Base-by-base conservation (phyloP, 37 sponge, comb jelly and placozoan species). In the Cliona cf. orientalis region DNA sequence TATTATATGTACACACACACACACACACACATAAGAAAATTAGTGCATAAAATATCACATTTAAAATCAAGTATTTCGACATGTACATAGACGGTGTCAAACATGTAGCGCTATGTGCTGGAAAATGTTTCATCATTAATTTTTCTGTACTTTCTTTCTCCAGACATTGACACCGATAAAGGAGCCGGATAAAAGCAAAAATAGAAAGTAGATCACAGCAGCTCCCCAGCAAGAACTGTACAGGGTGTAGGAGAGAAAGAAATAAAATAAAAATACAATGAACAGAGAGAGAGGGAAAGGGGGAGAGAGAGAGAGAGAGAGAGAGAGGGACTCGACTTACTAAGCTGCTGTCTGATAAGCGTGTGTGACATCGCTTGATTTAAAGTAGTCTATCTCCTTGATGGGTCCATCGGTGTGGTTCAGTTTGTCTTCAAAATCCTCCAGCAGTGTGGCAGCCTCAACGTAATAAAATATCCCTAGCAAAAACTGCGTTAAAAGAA, bases 371-470 rank as follows among this genome's bases (percentile, higher is more conserved):
- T 66, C 84, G 2, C 56, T 58, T 2, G 37, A 3, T 14, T 26
- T 23, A 40, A 40, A 72, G 1, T 45, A 39, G 11, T 58, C 59
- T 0, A 72, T 38, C 1, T 63, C 58, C 23, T 19, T 14, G 1
- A 75, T 33, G 25, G 73, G 23, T 5, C 21, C 35, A 17, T 79
- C 35, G 26, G 67, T 35, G 23, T 31, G 9, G 19, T 40, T 34
- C 7, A 31, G 25, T 1, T 28, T 21, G 17, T 79, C 71, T 3
- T 84, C 74, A 35, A 75, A 58, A 70, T 92, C 92, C 62, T 92
- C 92, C 78, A 80, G 45, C 44, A 92, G 72, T 14, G 83, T 85
- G 35, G 84, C 88, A 25, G 92, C 84, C 41, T 92, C 76, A 17
- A 92, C 36, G 33, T 80, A 57, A 72, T 88, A 87, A 63, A 77